Percentiles rank a stretch among this genome's conserved stretches.
These are phyloP conservation scores for Sinocyclocheilus grahami DNA, from an alignment of 2,113 vertebrate genomes.

Conservation along the genomic window DNA sequence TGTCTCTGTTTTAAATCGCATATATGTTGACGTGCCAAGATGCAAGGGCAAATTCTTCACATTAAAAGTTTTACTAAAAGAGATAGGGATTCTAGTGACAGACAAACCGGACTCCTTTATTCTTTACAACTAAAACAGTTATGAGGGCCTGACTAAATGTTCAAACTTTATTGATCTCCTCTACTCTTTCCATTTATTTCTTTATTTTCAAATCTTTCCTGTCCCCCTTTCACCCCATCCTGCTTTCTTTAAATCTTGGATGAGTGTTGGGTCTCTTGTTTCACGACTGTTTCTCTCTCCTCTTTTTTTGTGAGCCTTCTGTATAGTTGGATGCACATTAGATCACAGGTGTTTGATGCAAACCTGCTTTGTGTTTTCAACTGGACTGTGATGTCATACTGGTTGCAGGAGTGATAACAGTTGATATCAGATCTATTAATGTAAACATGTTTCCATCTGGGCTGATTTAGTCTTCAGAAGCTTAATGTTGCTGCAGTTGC, in stretches of 20 bases:
- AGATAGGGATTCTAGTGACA: background rate
- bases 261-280: background rate
- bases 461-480: too few species aligned
- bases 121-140: background rate
- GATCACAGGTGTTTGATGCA: background rate
- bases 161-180: background rate
- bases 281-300: slow-evolving; percentile 1
- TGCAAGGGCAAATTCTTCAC: background rate
- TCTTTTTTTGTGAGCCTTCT: background rate
- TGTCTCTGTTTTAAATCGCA: background rate
- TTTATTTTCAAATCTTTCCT: slow-evolving; percentile 35
- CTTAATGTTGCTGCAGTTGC: background rate
- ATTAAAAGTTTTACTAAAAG: background rate
- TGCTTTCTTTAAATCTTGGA: background rate
- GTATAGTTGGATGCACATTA: background rate
- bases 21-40: slow-evolving; percentile 8
- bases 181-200: slow-evolving; percentile 1
- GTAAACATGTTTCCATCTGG: background rate
- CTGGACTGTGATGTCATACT: background rate
- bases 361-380: background rate
- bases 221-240: slow-evolving; percentile 4
- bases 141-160: background rate
- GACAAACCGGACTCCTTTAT: background rate
- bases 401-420: background rate
- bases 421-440: background rate